A percentile compares a stretch with the other conserved stretches of the same genome.
Conservation (phyloP, 92 coral and sea anemone species). For the Paramuricea clavata region DNA sequence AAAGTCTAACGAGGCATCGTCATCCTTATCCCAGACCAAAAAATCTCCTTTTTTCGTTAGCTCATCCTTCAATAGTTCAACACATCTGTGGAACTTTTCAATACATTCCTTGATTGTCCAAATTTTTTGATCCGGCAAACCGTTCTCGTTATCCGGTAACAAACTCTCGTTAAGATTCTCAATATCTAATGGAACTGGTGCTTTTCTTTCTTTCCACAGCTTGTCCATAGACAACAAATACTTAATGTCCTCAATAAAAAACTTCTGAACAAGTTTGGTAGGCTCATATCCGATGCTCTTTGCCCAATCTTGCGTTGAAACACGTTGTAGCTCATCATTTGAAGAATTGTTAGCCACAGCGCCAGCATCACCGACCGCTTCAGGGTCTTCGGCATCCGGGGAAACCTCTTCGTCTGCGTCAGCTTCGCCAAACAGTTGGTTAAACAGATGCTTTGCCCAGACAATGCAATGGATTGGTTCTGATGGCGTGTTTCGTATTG, state of each 20-base stretch:
- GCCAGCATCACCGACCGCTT: conserved; percentile 94
- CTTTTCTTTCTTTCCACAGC: conserved; percentile 92
- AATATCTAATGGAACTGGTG: conserved; percentile 82
- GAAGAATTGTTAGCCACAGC: conserved; percentile 73
- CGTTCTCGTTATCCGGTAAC: conserved; percentile 51
- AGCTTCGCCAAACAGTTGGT: conserved; percentile 98
- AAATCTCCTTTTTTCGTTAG: conserved; percentile 84
- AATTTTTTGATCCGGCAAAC: conserved; percentile 90
- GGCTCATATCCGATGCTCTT: conserved; percentile 82
- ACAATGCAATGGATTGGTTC: conserved; percentile 99
- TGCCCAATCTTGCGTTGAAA: conserved; percentile 95
- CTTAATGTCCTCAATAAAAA: conserved; percentile 93
- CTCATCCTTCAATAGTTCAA: conserved; percentile 76
- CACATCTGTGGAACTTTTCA: conserved; percentile 77
- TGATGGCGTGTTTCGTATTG: conserved; percentile 97
- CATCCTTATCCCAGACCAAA: conserved; percentile 99
- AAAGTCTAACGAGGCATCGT: conserved; percentile 91
- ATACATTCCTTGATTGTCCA: conserved; percentile 92
- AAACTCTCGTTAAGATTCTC: conserved; percentile 44
- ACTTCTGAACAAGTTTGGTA: conserved; percentile 81
- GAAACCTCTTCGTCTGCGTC: conserved; percentile 99
- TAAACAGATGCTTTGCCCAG: conserved; percentile 98
- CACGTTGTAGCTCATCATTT: conserved; percentile 76
- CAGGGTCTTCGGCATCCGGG: conserved; percentile 98
- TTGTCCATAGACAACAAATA: conserved; percentile 98